Percentiles rank a stretch among this genome's conserved stretches.
phyloP scores from a whole-genome alignment of 2,888 invertebrate species.

The Dynastes hyllus region DNA sequence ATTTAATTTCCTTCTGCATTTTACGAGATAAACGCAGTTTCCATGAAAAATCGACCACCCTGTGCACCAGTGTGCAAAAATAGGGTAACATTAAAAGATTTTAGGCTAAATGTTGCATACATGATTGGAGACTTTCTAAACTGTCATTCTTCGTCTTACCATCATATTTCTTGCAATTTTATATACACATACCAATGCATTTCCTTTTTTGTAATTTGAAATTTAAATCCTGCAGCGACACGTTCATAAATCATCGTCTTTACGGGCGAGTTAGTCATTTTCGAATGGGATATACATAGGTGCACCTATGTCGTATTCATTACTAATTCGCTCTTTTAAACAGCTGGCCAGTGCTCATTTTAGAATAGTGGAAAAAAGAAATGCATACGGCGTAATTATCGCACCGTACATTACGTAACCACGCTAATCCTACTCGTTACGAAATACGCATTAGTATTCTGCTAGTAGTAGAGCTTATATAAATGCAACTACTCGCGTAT shows the following conservation, averaged over 20 bases:
- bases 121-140: slow-evolving; percentile 2
- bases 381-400: slow-evolving; percentile 3
- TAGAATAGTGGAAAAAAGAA: neutral
- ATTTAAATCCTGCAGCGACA: neutral
- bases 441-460: neutral
- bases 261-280: neutral
- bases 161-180: neutral
- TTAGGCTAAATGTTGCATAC: too few species aligned
- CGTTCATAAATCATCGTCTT: slow-evolving; percentile 12
- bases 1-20: too few species aligned
- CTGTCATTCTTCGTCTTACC: neutral
- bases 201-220: slow-evolving; percentile 9
- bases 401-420: neutral
- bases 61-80: too few species aligned
- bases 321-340: neutral
- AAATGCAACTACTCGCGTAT: slow-evolving; percentile 16
- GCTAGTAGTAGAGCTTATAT: neutral
- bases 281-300: neutral
- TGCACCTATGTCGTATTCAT: neutral
- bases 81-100: too few species aligned
- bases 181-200: neutral
- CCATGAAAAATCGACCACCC: too few species aligned
- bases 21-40: too few species aligned
- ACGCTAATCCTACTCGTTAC: neutral
- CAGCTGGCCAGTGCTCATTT: neutral